phyloP scores from a whole-genome alignment of 1,140 invertebrate genomes.

The Drosophila paulistorum region DNA sequence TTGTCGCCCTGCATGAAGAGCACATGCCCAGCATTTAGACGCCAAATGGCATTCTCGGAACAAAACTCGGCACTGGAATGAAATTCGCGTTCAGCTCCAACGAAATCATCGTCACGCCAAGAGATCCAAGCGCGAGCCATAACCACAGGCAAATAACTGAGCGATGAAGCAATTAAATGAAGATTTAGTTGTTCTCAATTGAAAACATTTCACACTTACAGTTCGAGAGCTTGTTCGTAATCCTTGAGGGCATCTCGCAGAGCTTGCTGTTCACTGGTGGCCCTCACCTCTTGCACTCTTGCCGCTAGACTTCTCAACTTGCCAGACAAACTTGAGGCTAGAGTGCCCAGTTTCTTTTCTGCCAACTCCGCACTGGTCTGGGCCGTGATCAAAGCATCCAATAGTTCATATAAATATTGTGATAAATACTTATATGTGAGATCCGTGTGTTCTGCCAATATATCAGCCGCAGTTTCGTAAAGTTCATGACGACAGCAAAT shows the following conservation, averaged over 20 bases:
- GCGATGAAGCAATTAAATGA: conserved; percentile 20
- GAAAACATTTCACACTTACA: conserved; percentile 45
- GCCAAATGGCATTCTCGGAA: conserved; percentile 97
- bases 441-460: conserved; percentile 98
- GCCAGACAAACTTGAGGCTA: conserved; percentile 96
- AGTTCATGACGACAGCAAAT: conserved; percentile 99
- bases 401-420: conserved; percentile 94
- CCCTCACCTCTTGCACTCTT: conserved; percentile 94
- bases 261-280: conserved; percentile 93
- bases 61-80: conserved; percentile 99
- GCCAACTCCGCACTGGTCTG: conserved; percentile 99
- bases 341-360: conserved; percentile 97
- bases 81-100: conserved; percentile 97
- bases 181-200: not conserved
- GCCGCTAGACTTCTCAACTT: conserved; percentile 95
- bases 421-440: conserved; percentile 98
- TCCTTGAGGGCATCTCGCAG: conserved; percentile 95
- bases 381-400: conserved; percentile 98
- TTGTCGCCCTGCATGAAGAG: conserved; percentile 99
- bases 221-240: conserved; percentile 95
- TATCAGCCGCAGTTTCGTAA: conserved; percentile 98
- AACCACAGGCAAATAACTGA: conserved; percentile 93
- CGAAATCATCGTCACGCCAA: conserved; percentile 98
- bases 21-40: conserved; percentile 98
- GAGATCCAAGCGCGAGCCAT: conserved; percentile 99